A percentile compares a stretch with the other conserved stretches of the same genome.
phyloP scores from a whole-genome alignment of 1,140 invertebrate species.

The Coptotermes formosanus region DNA sequence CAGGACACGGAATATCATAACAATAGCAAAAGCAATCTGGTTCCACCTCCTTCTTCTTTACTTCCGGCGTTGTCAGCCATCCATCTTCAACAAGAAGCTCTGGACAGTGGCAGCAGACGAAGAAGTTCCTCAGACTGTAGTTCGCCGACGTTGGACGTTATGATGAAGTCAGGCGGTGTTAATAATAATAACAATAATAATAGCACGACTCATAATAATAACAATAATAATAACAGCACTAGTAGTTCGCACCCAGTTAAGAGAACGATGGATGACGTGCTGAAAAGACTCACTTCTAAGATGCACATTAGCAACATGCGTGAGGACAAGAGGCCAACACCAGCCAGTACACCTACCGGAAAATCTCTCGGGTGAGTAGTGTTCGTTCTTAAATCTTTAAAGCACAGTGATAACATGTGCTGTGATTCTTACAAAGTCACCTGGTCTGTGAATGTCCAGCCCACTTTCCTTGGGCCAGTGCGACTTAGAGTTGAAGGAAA shows the following conservation, averaged over 20 bases:
- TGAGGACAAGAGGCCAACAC: slow-evolving; percentile 61
- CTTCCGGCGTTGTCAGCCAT: slow-evolving; percentile 39
- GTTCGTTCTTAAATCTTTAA: no score
- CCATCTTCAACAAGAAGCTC: slow-evolving; percentile 49
- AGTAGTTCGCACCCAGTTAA: slow-evolving; percentile 40
- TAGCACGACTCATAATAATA: slow-evolving; percentile 51
- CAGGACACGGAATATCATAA: slow-evolving; percentile 24
- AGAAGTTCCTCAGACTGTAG: background rate
- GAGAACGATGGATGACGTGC: slow-evolving; percentile 77
- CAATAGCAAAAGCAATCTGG: slow-evolving; percentile 4
- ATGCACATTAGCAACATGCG: slow-evolving; percentile 65
- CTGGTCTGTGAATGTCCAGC: no score
- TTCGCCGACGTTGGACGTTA: slow-evolving; percentile 16
- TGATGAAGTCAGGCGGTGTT: background rate
- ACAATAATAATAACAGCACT: slow-evolving; percentile 45
- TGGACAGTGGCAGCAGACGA: slow-evolving; percentile 8
- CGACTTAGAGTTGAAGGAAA: no score
- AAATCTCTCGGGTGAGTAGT: background rate
- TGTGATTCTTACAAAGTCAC: no score
- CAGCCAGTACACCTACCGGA: slow-evolving; percentile 57
- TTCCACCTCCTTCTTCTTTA: slow-evolving; percentile 21
- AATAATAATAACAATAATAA: slow-evolving; percentile 47
- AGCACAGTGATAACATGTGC: no score
- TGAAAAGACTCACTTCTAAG: slow-evolving; percentile 79
- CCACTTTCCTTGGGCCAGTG: no score